phyloP scores from a whole-genome alignment of 2,888 invertebrate genomes.

The Melinaea menophilus region DNA sequence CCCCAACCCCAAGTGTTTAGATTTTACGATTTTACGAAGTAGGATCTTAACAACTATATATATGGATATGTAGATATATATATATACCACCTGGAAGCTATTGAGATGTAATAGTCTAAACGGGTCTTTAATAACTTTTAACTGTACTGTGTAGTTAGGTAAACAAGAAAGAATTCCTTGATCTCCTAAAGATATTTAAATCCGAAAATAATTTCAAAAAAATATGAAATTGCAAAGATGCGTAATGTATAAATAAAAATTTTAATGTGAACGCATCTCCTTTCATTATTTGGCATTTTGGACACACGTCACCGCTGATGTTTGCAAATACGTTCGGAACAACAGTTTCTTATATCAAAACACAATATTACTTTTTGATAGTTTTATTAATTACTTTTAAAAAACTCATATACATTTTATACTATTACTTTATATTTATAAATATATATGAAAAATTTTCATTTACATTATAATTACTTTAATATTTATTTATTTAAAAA shows the following conservation, averaged over 20 bases:
- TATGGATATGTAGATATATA: too few species aligned
- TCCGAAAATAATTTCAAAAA: too few species aligned
- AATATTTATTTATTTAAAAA: not conserved
- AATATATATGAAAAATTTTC: not conserved
- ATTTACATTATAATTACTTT: not conserved
- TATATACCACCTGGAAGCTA: too few species aligned
- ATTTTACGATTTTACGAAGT: too few species aligned
- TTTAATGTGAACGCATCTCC: constrained; percentile 42
- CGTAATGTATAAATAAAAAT: not conserved
- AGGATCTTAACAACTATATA: too few species aligned
- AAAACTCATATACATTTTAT: not conserved
- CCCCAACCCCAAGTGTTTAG: too few species aligned
- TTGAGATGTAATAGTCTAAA: too few species aligned
- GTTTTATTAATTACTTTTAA: not conserved
- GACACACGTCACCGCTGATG: constrained; percentile 65
- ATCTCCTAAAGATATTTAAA: too few species aligned
- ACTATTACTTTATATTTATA: not conserved
- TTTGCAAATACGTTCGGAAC: constrained; percentile 48
- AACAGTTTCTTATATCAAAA: not conserved
- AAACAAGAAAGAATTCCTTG: too few species aligned
- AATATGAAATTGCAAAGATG: too few species aligned
- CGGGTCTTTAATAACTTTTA: too few species aligned
- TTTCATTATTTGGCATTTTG: constrained; percentile 34
- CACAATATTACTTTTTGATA: not conserved
- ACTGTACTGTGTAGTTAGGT: too few species aligned